Evolutionary conservation across 2,888 invertebrate species (phyloP).

Genomic region (Protonemura montana): DNA sequence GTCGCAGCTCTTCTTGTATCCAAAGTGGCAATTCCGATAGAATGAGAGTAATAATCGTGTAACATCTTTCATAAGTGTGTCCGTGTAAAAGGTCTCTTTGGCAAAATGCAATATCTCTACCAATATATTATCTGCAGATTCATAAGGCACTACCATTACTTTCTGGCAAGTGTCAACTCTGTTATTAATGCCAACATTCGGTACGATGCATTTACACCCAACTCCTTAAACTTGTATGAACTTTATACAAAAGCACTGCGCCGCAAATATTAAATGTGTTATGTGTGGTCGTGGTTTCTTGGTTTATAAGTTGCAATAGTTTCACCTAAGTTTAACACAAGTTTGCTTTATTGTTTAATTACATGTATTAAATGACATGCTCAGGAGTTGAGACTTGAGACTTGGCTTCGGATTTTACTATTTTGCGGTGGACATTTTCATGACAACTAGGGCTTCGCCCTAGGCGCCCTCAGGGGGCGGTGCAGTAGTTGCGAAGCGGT

Average conservation of each 20-base stretch:
- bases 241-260: neutral
- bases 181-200: neutral
- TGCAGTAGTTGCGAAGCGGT: too few species aligned
- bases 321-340: neutral
- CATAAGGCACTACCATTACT: neutral
- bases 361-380: neutral
- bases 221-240: neutral
- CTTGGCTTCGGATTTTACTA: neutral
- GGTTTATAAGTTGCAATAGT: neutral
- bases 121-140: conserved; percentile 9
- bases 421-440: neutral
- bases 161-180: neutral
- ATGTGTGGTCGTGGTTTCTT: neutral
- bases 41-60: neutral
- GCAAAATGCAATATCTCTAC: neutral
- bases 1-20: neutral
- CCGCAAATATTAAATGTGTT: conserved; percentile 12
- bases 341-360: conserved; percentile 5
- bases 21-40: neutral
- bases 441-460: too few species aligned
- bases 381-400: neutral
- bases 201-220: neutral
- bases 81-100: neutral
- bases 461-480: too few species aligned
- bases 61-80: neutral